A percentile compares a stretch with the other conserved stretches of the same genome.
Conservation (phyloP, 2,797 vertebrate species). For the Dallia pectoralis region DNA sequence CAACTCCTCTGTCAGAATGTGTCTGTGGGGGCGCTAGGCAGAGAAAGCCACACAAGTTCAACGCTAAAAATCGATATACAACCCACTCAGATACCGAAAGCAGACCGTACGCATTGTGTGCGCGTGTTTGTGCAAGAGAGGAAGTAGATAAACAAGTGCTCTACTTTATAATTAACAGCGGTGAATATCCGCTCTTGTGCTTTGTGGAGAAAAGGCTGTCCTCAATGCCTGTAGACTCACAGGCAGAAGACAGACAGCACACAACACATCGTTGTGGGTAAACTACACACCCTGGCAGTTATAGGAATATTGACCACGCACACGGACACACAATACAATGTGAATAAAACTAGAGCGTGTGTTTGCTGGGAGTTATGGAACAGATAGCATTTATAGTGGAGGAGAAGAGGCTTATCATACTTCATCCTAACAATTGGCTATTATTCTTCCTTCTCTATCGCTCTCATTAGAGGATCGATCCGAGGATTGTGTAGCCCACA, state of each 20-base stretch:
- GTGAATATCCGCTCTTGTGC: not conserved
- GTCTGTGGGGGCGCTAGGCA: conserved; percentile 64
- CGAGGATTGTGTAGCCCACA: conserved; percentile 46
- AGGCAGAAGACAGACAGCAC: conserved; percentile 1
- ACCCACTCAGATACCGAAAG: conserved; percentile 61
- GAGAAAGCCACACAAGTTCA: conserved; percentile 59
- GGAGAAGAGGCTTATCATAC: conserved; percentile 16
- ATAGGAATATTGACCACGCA: conserved; percentile 21
- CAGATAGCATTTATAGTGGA: conserved; percentile 41
- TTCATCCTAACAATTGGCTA: conserved; percentile 12
- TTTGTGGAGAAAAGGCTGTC: not conserved
- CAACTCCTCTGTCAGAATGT: conserved; percentile 72
- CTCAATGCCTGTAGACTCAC: not conserved
- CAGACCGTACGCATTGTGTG: conserved; percentile 8
- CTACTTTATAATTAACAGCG: conserved; percentile 17
- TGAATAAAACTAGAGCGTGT: conserved; percentile 54
- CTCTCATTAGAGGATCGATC: conserved; percentile 72
- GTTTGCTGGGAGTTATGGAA: conserved; percentile 42
- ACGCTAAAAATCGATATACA: conserved; percentile 68
- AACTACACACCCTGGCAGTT: not conserved
- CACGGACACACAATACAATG: conserved; percentile 48
- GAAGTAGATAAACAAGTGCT: conserved; percentile 28
- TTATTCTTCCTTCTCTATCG: conserved; percentile 23
- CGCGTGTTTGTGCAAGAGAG: conserved; percentile 19
- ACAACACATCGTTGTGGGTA: not conserved